Percentiles rank a stretch among this genome's conserved stretches.
These are phyloP conservation scores for Nomada ferruginata DNA, from an alignment of 2,888 invertebrate genomes.

Conservation along the genomic window DNA sequence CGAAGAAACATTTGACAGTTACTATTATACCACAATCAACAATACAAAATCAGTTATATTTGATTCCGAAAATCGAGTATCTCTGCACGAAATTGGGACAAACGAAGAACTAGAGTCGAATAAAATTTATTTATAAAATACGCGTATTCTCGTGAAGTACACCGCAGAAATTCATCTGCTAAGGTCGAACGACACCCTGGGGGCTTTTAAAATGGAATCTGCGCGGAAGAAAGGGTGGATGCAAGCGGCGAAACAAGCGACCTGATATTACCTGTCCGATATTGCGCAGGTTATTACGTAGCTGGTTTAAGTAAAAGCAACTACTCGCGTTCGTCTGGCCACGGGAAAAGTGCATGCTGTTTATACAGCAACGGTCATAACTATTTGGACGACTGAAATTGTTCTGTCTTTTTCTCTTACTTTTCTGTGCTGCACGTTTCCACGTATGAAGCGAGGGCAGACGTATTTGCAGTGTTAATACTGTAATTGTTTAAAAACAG, in stretches of 20 bases:
- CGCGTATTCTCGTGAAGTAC: conserved; percentile 1
- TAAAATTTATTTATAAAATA: conserved; percentile 16
- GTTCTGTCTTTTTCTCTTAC: too few species aligned
- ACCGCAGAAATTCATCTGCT: background rate
- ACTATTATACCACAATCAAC: background rate
- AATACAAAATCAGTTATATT: background rate
- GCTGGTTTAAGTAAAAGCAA: conserved; percentile 44
- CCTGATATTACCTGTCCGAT: conserved; percentile 48
- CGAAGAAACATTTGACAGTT: too few species aligned
- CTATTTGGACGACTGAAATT: background rate
- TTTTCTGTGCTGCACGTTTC: too few species aligned
- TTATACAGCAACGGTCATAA: background rate
- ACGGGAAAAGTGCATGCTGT: conserved; percentile 1
- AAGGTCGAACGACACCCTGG: conserved; percentile 1
- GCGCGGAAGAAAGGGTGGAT: conserved; percentile 7
- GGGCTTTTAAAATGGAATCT: conserved; percentile 33
- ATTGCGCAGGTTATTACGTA: conserved; percentile 50
- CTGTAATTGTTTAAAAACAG: too few species aligned
- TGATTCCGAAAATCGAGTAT: background rate
- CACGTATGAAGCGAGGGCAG: too few species aligned
- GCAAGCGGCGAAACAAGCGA: conserved; percentile 32
- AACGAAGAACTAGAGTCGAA: background rate
- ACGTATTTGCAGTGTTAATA: too few species aligned
- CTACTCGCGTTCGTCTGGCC: conserved; percentile 23
- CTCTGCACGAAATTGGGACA: background rate